phyloP scores from a whole-genome alignment of 2,797 vertebrate species.

The Loris lydekkerianus region DNA sequence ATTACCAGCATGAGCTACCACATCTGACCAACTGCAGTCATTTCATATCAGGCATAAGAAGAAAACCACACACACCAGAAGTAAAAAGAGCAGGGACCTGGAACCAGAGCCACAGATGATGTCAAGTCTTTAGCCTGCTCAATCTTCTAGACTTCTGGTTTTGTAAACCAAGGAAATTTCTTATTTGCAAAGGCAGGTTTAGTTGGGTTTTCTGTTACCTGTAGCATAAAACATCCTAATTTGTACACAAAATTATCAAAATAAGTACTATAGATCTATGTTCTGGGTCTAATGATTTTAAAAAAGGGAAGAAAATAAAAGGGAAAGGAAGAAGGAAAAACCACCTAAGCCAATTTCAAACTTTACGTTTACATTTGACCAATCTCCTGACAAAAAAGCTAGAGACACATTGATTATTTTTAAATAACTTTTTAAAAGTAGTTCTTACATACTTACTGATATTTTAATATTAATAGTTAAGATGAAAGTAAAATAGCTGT shows the following conservation, averaged over 20 bases:
- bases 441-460: not conserved
- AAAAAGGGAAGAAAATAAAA: not conserved
- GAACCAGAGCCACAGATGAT: not conserved
- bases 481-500: not conserved
- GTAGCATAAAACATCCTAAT: slow-evolving; percentile 18
- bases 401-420: not conserved
- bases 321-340: not conserved
- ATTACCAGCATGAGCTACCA: not conserved
- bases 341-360: not conserved
- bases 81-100: not conserved
- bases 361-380: not conserved
- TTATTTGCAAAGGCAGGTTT: not conserved
- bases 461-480: not conserved
- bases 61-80: not conserved
- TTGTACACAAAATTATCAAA: not conserved
- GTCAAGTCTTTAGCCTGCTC: not conserved
- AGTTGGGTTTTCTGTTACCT: not conserved
- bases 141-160: not conserved
- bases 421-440: not conserved
- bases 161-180: not conserved
- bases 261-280: not conserved
- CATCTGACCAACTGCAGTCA: not conserved
- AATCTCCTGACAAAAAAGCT: not conserved
- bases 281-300: not conserved
- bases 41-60: not conserved